phyloP scores from a whole-genome alignment of 2,113 vertebrate species.

The Nothocercus nigrocapillus region DNA sequence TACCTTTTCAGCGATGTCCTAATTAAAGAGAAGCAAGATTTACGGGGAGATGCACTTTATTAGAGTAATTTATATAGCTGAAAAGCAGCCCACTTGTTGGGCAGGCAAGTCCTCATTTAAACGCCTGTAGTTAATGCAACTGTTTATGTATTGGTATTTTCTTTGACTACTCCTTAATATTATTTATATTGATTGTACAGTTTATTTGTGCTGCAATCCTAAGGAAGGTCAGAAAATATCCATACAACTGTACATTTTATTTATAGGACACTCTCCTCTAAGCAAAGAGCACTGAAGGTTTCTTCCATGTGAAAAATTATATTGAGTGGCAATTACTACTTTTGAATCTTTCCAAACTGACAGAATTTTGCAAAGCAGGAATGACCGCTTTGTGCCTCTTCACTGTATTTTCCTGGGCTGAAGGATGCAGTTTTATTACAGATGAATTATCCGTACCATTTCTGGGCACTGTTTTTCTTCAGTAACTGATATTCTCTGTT shows the following conservation, averaged over 20 bases:
- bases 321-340: accelerated
- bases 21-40: neutral
- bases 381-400: accelerated
- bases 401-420: accelerated
- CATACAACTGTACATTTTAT: neutral
- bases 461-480: neutral
- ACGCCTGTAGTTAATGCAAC: neutral
- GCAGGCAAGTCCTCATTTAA: neutral
- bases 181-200: neutral
- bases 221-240: neutral
- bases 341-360: neutral
- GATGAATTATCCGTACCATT: accelerated
- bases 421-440: neutral
- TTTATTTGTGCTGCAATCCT: neutral
- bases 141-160: neutral
- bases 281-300: neutral
- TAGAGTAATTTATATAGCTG: neutral
- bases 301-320: accelerated
- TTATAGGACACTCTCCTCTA: neutral
- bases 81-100: neutral
- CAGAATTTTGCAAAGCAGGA: neutral
- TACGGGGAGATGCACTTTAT: neutral
- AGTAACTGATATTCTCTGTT: neutral
- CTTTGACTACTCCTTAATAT: neutral
- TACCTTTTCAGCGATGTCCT: neutral